These are phyloP conservation scores for Hoplias malabaricus DNA, from an alignment of 2,113 vertebrate species.

Conservation along the genomic window DNA sequence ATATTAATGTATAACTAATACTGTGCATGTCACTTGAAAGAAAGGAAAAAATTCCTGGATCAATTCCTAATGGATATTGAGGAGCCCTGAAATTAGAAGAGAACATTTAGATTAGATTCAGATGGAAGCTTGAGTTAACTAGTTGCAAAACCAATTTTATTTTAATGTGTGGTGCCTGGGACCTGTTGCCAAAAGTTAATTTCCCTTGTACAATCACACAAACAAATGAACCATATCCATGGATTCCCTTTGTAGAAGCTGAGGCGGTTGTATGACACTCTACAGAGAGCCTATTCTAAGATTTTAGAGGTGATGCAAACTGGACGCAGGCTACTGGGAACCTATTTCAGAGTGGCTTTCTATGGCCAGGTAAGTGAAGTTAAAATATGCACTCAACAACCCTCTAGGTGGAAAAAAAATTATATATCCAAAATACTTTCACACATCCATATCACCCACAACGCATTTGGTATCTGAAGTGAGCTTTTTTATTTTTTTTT, in stretches of 20 bases:
- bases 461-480: too few relatives aligned
- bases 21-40: neutral
- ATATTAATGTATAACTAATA: neutral
- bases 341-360: constrained; percentile 94
- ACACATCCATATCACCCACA: too few relatives aligned
- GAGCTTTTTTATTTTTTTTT: too few relatives aligned
- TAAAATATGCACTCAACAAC: neutral
- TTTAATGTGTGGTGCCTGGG: neutral
- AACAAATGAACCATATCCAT: neutral
- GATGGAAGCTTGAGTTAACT: neutral
- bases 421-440: too few relatives aligned
- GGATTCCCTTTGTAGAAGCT: constrained; percentile 82
- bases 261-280: constrained; percentile 88
- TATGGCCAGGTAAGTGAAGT: constrained; percentile 83
- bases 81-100: neutral
- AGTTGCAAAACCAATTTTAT: neutral
- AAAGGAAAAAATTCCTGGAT: neutral
- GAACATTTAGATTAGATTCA: neutral
- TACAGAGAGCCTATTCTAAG: constrained; percentile 93
- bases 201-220: neutral
- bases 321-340: constrained; percentile 88
- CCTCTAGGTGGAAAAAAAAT: too few relatives aligned
- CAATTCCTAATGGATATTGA: neutral
- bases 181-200: neutral
- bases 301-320: constrained; percentile 92